Base-by-base conservation (phyloP, 2,113 vertebrate species). In the Nibea coibor region DNA sequence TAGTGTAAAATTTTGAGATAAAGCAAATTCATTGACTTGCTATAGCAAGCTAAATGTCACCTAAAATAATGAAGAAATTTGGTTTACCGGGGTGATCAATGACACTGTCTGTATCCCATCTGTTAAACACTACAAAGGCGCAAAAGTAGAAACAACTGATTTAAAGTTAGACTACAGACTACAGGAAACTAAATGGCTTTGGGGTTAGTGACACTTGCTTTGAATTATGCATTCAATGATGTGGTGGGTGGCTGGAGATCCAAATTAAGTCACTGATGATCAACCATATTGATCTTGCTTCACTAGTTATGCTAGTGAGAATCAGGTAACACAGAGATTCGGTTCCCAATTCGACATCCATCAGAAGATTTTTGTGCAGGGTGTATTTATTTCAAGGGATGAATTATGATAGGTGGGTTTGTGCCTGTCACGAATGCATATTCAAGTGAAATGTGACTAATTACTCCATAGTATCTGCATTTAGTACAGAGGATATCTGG, bases 161-260 rank as follows among this genome's bases (percentile, higher is more conserved):
- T 64, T 47, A 67, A 70, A 53, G 35, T 22, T 59, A 62, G n/a
- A 54, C 65, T 22, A 67, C 50, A 69, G 28, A 43, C 61, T 80
- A 82, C 2, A 66, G 58, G 59, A 56, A 54, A 66, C 70, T 51
- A 82, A 79, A 62, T 56, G 53, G 74, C 31, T 58, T 72, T 72
- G 16, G 62, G 45, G 73, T 78, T 73, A 78, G 72, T 35, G 45
- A 80, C 61, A 78, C 48, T 72, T 0, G 4, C 48, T 68, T 76
- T 78, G 42, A 90, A 80, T 72, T 70, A 85, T 66, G 80, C 75
- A 88, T 71, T 85, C 68, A 86, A 11, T 72, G 4, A 69, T 51
- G 35, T 45, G 35, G 57, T 58, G 58, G 42, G 11, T 61, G 69
- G 35, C 42, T 59, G 51, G 47, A 26, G 26, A 68, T 43, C 50